Percentiles rank a stretch among this genome's conserved stretches.
Conservation (phyloP, 2,113 vertebrate species). For the Mormoops blainvillei region DNA sequence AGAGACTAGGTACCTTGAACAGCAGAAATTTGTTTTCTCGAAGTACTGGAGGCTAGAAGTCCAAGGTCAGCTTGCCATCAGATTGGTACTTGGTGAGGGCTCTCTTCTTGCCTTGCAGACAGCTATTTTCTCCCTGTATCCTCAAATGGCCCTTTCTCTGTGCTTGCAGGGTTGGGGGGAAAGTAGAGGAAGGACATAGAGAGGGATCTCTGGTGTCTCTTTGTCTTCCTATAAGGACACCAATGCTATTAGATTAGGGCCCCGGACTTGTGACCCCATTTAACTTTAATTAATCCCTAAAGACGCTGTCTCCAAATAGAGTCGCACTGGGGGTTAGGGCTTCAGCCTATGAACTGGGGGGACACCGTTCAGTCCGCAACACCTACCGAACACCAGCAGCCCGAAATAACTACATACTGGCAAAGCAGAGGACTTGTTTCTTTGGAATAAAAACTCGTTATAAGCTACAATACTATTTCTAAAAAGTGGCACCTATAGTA, state of each 20-base stretch:
- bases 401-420: neutral
- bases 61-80: too few species aligned
- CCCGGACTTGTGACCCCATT: neutral
- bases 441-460: neutral
- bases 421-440: neutral
- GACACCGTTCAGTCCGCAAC: neutral
- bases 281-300: neutral
- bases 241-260: neutral
- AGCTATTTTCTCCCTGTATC: neutral
- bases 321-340: neutral
- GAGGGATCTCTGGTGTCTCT: neutral
- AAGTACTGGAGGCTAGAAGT: too few species aligned
- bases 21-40: too few species aligned
- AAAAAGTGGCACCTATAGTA: neutral
- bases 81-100: too few species aligned
- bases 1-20: neutral
- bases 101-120: too few species aligned
- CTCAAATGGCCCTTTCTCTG: neutral
- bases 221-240: neutral
- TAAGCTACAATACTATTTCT: constrained; percentile 3
- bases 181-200: neutral
- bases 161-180: neutral
- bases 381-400: neutral
- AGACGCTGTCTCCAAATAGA: neutral
- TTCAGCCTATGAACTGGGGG: neutral